Conservation (phyloP, 1,140 invertebrate genomes). For the Heliconius hewitsoni region DNA sequence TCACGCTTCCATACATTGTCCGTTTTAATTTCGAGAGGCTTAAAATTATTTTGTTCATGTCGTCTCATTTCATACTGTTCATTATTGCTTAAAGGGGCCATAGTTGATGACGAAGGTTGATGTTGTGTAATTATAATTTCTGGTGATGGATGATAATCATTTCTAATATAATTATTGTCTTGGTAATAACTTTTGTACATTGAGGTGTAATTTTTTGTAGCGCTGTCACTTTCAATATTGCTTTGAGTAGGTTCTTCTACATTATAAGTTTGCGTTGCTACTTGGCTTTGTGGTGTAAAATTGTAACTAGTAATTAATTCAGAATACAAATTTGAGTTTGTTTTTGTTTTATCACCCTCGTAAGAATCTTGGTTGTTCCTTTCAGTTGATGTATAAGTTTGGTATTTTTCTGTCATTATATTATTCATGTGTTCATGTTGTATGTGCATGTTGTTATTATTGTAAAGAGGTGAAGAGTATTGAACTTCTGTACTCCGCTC, state of each 20-base stretch:
- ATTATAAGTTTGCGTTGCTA: constrained; percentile 55
- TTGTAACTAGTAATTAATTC: constrained; percentile 38
- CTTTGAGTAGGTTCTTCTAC: constrained; percentile 53
- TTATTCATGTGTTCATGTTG: constrained; percentile 7
- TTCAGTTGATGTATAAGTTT: constrained; percentile 18
- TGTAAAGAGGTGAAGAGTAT: background rate
- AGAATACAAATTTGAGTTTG: constrained; percentile 21
- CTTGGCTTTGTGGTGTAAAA: constrained; percentile 57
- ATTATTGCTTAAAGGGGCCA: background rate
- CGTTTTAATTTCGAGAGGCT: constrained; percentile 46
- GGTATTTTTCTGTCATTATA: constrained; percentile 17
- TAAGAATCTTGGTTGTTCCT: background rate
- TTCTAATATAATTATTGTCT: background rate
- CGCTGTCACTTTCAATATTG: constrained; percentile 34
- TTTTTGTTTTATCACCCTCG: background rate
- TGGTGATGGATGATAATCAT: background rate
- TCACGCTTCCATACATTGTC: constrained; percentile 34
- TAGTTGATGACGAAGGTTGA: background rate
- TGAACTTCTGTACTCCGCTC: constrained; percentile 27
- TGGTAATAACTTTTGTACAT: background rate
- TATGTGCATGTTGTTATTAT: constrained; percentile 1
- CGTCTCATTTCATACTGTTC: constrained; percentile 20
- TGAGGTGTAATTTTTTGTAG: constrained; percentile 25
- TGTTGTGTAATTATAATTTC: background rate
- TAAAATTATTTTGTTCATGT: constrained; percentile 52